A percentile compares a stretch with the other conserved stretches of the same genome.
Conservation (phyloP, 2,113 vertebrate species). For the Phocoena sinus region DNA sequence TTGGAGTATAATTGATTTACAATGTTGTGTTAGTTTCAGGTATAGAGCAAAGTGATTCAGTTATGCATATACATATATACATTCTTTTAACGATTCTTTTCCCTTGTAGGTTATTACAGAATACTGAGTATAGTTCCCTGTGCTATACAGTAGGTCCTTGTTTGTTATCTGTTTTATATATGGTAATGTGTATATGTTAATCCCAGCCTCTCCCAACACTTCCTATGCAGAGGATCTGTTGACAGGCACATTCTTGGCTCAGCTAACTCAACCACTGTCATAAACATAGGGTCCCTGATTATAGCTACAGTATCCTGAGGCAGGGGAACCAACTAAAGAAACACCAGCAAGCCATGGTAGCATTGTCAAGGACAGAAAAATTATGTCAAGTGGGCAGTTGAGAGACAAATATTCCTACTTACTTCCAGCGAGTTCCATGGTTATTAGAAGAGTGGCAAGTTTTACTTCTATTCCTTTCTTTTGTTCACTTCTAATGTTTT, state of each 20-base stretch:
- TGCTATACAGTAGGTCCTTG: neutral
- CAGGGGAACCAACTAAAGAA: neutral
- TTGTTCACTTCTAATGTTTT: neutral
- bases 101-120: neutral
- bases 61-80: neutral
- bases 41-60: neutral
- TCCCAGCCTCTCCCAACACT: neutral
- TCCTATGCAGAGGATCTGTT: neutral
- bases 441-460: neutral
- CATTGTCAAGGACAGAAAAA: neutral
- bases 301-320: neutral
- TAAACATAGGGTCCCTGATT: neutral
- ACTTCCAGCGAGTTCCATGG: neutral
- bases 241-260: neutral
- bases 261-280: neutral
- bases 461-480: neutral
- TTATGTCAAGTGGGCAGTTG: neutral
- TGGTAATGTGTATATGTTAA: no score
- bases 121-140: neutral
- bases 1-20: neutral
- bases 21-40: neutral
- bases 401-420: neutral
- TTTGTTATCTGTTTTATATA: neutral
- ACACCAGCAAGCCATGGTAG: neutral
- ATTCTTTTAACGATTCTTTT: neutral